Evolutionary conservation across 1,140 invertebrate species (phyloP).

Genomic region (Ceratitis capitata): DNA sequence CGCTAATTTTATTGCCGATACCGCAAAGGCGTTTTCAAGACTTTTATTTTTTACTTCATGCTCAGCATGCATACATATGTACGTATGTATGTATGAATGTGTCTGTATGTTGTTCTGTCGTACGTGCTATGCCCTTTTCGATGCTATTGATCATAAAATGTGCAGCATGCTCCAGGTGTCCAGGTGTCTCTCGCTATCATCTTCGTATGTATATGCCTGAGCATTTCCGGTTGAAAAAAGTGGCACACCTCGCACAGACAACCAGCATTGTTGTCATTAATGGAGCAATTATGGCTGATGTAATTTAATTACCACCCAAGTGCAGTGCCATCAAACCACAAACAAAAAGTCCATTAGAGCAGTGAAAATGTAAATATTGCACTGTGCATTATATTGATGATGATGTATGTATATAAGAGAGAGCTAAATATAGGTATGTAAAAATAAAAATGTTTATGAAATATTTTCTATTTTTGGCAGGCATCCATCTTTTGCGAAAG

Average conservation of each 20-base stretch:
- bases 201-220: not conserved
- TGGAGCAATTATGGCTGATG: conserved; percentile 11
- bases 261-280: conserved; percentile 1
- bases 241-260: not conserved
- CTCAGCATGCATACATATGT: not conserved
- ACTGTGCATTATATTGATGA: not conserved
- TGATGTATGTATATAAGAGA: too few relatives aligned
- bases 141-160: not conserved
- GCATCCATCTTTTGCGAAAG: too few relatives aligned
- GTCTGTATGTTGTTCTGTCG: not conserved
- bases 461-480: too few relatives aligned
- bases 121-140: not conserved
- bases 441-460: too few relatives aligned
- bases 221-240: not conserved
- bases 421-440: too few relatives aligned
- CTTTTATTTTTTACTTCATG: not conserved
- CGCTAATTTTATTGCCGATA: not conserved
- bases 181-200: not conserved
- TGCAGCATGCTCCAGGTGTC: not conserved
- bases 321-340: conserved; percentile 6
- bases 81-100: not conserved
- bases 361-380: not conserved
- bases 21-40: not conserved
- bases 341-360: conserved; percentile 2
- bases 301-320: conserved; percentile 34